Evolutionary conservation across 1,140 invertebrate species (phyloP).

Genomic region (Periplaneta americana): DNA sequence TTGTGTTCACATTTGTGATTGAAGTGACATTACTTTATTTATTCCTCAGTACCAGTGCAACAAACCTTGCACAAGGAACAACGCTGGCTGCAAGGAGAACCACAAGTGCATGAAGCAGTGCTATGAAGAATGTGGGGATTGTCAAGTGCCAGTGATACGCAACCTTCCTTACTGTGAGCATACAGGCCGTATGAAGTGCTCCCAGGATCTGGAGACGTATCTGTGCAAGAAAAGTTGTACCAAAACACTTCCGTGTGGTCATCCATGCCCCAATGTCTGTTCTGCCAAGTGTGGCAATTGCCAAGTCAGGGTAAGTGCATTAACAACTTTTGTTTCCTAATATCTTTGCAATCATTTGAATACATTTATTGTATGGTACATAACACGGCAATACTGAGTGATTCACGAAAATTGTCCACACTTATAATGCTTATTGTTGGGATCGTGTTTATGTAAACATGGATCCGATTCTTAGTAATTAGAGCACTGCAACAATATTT

Average conservation of each 20-base stretch:
- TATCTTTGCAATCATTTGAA: background rate
- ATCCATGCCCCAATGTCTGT: slow-evolving; percentile 33
- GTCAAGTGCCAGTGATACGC: slow-evolving; percentile 34
- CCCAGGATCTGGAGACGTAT: slow-evolving; percentile 30
- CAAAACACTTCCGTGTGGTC: slow-evolving; percentile 39
- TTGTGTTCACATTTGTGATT: too few relatives aligned
- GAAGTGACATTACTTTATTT: too few relatives aligned
- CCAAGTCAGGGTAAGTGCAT: slow-evolving; percentile 35
- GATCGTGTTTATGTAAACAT: too few relatives aligned
- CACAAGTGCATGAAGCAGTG: slow-evolving; percentile 45
- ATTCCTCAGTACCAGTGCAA: slow-evolving; percentile 44
- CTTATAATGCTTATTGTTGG: too few relatives aligned
- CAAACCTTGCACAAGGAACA: slow-evolving; percentile 39
- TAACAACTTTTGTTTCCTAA: background rate
- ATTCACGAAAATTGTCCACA: too few relatives aligned
- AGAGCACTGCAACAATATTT: too few relatives aligned
- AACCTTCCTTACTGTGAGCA: slow-evolving; percentile 37
- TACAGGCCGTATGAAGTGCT: slow-evolving; percentile 34
- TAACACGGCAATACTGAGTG: too few relatives aligned
- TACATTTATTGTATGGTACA: too few relatives aligned
- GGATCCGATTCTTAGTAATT: too few relatives aligned
- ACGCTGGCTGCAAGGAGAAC: slow-evolving; percentile 36
- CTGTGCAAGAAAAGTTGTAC: slow-evolving; percentile 41
- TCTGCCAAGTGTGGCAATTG: slow-evolving; percentile 40
- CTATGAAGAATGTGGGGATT: slow-evolving; percentile 43